Base-by-base conservation (phyloP, 2,888 invertebrate genomes). In the Andricus curvator region DNA sequence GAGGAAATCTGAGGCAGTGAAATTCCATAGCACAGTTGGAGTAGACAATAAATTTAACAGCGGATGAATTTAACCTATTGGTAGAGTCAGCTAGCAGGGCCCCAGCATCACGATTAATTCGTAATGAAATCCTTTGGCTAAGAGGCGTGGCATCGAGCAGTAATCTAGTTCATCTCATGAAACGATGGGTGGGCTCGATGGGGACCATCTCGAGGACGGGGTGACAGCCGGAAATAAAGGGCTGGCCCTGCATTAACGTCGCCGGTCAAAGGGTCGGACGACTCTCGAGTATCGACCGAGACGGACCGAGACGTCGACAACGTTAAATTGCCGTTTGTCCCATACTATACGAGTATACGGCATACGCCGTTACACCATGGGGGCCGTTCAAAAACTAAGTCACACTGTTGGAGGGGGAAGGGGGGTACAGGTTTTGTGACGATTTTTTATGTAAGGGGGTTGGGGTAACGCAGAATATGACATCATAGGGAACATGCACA, bases 271-370 rank as follows among this genome's bases (percentile, higher is more conserved):
- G 83, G 83, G 81, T 79, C 64, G 64, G 44, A 15, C 44, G 44
- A 44, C 44, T 44, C 44, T 60, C 33, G 41, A 86, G 25, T 79
- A 79, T 79, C 79, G 79, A 79, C 65, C 79, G 48, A 60, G 17
- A 64, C 68, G 78, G 37, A 20, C 33, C 5, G 33, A 60, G 20
- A 64, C 68, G 78, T 60, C 70, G 68, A 70, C 78, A 79, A 65
- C 74, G 88, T 88, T 90, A 90, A 90, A 90, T 90, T 90, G 89
- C 89, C 87, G 88, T 90, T 90, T 89, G 89, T 89, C 86, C 37
- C 37, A 37, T 37, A 37, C 37, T 37, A 37, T 37, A 37, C 37
- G 33, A 29, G 37, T 0, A 37, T 37, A 37, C 37, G 37, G 88
- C 85, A 74, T 74, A 74, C 74, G 74, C 87, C 88, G 85, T 51